Evolutionary conservation across 2,888 invertebrate species (phyloP).

Genomic region (Prosapia bicincta): DNA sequence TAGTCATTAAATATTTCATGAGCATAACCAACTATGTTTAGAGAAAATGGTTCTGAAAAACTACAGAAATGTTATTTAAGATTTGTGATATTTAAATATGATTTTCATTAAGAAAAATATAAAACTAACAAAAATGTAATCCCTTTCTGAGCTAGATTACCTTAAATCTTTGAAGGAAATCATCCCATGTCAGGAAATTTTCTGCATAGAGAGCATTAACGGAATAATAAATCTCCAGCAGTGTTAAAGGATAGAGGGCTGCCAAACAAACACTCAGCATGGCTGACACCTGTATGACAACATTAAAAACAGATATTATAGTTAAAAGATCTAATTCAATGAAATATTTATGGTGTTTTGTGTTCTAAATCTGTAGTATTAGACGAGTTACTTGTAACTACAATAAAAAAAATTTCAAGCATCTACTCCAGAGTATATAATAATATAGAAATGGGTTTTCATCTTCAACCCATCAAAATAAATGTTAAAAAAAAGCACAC

Average conservation of each 20-base stretch:
- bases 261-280: conserved; percentile 89
- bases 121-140: neutral
- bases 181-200: conserved; percentile 82
- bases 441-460: too few species aligned
- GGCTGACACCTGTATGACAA: conserved; percentile 67
- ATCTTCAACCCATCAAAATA: too few species aligned
- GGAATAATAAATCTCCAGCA: conserved; percentile 89
- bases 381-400: too few species aligned
- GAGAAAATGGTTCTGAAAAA: neutral
- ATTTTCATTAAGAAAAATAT: too few species aligned
- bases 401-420: too few species aligned
- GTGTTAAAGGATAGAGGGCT: conserved; percentile 83
- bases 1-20: too few species aligned
- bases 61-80: neutral
- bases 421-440: too few species aligned
- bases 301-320: too few species aligned
- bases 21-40: neutral
- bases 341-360: too few species aligned
- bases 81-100: neutral
- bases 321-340: too few species aligned
- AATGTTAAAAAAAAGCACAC: too few species aligned
- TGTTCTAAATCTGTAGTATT: too few species aligned
- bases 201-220: conserved; percentile 81
- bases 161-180: conserved; percentile 85
- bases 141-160: conserved; percentile 44